Conservation (phyloP, 2,797 vertebrate genomes). For the Catostomus latipinnis region DNA sequence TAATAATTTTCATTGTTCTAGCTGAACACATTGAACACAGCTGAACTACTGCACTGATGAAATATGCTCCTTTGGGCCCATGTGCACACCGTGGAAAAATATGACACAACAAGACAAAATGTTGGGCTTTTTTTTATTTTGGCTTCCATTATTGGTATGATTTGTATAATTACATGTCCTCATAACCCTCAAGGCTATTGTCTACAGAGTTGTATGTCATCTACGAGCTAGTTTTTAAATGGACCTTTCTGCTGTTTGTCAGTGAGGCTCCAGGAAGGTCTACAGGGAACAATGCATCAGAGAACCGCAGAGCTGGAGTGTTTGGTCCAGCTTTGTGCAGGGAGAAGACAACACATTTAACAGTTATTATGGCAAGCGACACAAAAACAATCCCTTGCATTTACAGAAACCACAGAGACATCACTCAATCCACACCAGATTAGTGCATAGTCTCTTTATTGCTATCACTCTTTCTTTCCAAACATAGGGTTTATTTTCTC, state of each 20-base stretch:
- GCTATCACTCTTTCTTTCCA: slow-evolving; percentile 7
- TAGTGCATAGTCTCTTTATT: neutral
- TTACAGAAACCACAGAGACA: slow-evolving; percentile 60
- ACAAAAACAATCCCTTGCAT: slow-evolving; percentile 64
- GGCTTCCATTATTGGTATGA: slow-evolving; percentile 59
- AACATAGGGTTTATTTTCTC: neutral
- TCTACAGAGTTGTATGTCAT: slow-evolving; percentile 66
- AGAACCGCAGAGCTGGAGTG: slow-evolving; percentile 63
- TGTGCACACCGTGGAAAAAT: slow-evolving; percentile 57
- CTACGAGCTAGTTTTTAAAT: slow-evolving; percentile 68
- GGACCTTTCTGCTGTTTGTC: slow-evolving; percentile 73
- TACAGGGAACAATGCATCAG: slow-evolving; percentile 71
- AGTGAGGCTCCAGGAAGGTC: slow-evolving; percentile 65
- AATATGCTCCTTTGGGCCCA: slow-evolving; percentile 7
- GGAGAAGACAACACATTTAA: slow-evolving; percentile 56
- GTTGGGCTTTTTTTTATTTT: slow-evolving; percentile 55
- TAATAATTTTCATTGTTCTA: slow-evolving; percentile 7
- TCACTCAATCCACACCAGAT: slow-evolving; percentile 55
- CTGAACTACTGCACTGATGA: slow-evolving; percentile 1
- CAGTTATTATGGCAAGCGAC: slow-evolving; percentile 60
- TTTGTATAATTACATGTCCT: slow-evolving; percentile 68
- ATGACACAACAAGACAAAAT: slow-evolving; percentile 62
- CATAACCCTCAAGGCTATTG: slow-evolving; percentile 71
- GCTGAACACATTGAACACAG: slow-evolving; percentile 11
- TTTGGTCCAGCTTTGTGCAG: slow-evolving; percentile 67